Base-by-base conservation (phyloP, 2,888 invertebrate species). In the Euplexia lucipara region DNA sequence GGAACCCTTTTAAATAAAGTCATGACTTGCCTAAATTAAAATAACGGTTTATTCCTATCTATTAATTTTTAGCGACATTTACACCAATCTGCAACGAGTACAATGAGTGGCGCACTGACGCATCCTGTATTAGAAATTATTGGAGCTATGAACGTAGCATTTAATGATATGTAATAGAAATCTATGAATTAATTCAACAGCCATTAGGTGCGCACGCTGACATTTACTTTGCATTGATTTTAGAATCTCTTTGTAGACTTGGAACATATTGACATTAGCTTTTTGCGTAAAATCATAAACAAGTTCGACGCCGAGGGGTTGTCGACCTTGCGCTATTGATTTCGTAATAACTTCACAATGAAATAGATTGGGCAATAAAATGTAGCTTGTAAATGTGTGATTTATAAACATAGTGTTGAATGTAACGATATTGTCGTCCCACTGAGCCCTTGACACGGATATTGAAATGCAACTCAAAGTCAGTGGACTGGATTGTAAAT, bases 391-490 rank as follows among this genome's bases (percentile, higher is more conserved):
- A 61, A 79, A 82, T 54, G 42, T 67, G 62, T 54, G 60, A 76
- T 79, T 75, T 67, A 79, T 66, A 69, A 70, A 60, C 72, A 39
- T 62, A 65, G 53, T 62, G 56, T 69, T 60, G 61, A 58, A 66
- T 73, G 52, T 71, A 70, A 70, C 56, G 64, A 78, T 72, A 74
- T 69, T 76, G 66, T 79, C 71, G 75, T 79, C 79, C 75, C 72
- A 73, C 61, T 66, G 53, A 82, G 79, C 74, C 90, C 90, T 91
- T 90, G 90, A 84, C 90, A 90, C 80, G 80, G 84, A 84, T 89
- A 88, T 86, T 86, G 79, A 84, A 86, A 85, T 86, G 83, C 84
- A 82, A 77, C 81, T 87, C 87, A 88, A 88, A 88, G 90, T 85
- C 88, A 87, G 78, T 74, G 79, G 79, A 83, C 86, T 81, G 83